Evolutionary conservation across 1,140 invertebrate genomes (phyloP).

Genomic region (Aphaenogaster rudis): DNA sequence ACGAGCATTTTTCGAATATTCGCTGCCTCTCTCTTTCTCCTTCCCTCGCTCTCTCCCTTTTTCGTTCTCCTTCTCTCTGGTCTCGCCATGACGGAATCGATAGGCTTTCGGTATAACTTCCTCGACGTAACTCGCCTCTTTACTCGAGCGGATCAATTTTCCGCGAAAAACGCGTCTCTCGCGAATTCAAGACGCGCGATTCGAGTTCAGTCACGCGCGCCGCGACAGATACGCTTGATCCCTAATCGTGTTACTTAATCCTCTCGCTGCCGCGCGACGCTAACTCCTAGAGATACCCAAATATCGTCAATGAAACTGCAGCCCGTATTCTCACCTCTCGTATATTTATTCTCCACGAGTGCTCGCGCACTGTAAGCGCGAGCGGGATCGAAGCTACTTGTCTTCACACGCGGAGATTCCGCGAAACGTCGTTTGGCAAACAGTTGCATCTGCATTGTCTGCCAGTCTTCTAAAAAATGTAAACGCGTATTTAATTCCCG

Average conservation of each 20-base stretch:
- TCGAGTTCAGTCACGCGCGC: slow-evolving; percentile 48
- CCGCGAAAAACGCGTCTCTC: slow-evolving; percentile 33
- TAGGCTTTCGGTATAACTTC: slow-evolving; percentile 56
- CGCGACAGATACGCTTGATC: slow-evolving; percentile 28
- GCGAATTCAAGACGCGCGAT: slow-evolving; percentile 21
- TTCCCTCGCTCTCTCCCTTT: not conserved
- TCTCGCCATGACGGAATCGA: slow-evolving; percentile 55
- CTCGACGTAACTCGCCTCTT: slow-evolving; percentile 54
- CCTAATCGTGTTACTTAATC: slow-evolving; percentile 62
- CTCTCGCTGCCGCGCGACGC: slow-evolving; percentile 8
- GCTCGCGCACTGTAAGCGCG: not conserved
- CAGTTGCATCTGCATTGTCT: slow-evolving; percentile 3
- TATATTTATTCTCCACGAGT: not conserved
- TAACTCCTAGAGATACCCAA: slow-evolving; percentile 45
- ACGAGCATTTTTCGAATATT: slow-evolving; percentile 65
- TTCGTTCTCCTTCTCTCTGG: slow-evolving; percentile 5
- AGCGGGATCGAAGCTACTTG: slow-evolving; percentile 18
- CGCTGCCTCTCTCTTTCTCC: not conserved
- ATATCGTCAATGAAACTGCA: slow-evolving; percentile 33
- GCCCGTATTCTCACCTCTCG: not conserved
- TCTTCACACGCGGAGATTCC: not conserved
- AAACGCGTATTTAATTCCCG: not conserved
- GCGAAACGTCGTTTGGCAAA: slow-evolving; percentile 9
- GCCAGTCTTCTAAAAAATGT: slow-evolving; percentile 17
- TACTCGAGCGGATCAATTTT: slow-evolving; percentile 44